Conservation (phyloP, 2,113 vertebrate genomes). For the Pelobates fuscus region DNA sequence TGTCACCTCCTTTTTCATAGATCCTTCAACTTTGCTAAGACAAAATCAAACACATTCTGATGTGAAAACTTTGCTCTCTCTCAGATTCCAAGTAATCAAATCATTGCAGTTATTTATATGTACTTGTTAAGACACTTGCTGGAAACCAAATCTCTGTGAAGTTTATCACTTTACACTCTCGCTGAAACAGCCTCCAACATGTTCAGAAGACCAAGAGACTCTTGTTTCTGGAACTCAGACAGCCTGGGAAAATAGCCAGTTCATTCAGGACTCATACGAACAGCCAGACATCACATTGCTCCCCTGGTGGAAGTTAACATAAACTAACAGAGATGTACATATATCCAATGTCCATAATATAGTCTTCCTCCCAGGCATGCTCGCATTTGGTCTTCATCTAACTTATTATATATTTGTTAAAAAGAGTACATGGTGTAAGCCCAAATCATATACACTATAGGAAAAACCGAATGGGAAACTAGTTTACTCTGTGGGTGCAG, state of each 20-base stretch:
- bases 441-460: too few species aligned
- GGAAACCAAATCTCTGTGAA: constrained; percentile 15
- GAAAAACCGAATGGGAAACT: too few species aligned
- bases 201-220: background rate
- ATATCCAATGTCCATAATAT: too few species aligned
- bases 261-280: background rate
- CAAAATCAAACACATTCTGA: constrained; percentile 11
- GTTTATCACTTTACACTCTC: constrained; percentile 17
- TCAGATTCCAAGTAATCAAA: constrained; percentile 19
- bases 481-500: too few species aligned
- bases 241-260: background rate
- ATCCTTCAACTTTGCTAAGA: background rate
- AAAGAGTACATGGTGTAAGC: too few species aligned
- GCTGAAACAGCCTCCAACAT: background rate
- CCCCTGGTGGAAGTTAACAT: background rate
- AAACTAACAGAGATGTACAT: background rate
- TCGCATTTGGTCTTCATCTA: too few species aligned
- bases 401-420: too few species aligned
- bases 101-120: constrained; percentile 7
- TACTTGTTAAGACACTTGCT: constrained; percentile 2
- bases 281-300: background rate
- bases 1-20: background rate
- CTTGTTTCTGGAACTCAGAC: background rate
- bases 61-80: background rate
- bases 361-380: too few species aligned